Percentiles rank a stretch among this genome's conserved stretches.
Conservation (phyloP, 2,797 vertebrate species). For the Myotis planiceps region DNA sequence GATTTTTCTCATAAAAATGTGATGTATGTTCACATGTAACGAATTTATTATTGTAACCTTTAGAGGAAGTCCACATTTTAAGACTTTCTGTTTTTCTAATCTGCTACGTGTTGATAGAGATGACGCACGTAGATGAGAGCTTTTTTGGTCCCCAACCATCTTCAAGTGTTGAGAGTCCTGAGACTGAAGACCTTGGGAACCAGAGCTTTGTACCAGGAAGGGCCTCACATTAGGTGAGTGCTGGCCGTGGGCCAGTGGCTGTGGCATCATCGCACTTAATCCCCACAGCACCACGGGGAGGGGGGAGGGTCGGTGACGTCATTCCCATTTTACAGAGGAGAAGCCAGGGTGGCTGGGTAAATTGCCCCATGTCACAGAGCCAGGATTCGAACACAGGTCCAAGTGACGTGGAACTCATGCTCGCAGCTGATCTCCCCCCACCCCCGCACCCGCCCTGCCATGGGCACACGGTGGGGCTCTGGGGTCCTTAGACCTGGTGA, state of each 20-base stretch:
- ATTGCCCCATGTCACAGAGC: not conserved
- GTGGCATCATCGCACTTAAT: not conserved
- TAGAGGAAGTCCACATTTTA: not conserved
- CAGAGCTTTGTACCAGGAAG: not conserved
- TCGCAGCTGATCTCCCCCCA: not conserved
- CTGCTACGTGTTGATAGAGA: not conserved
- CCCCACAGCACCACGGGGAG: not conserved
- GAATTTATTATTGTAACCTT: not conserved
- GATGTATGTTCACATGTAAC: not conserved
- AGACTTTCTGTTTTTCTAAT: not conserved
- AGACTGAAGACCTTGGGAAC: not conserved
- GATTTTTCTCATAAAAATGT: not conserved
- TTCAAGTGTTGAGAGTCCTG: not conserved
- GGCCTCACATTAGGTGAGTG: not conserved
- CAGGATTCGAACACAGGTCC: not conserved
- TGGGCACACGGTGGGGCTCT: not conserved
- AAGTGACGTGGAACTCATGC: not conserved
- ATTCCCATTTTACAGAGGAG: not conserved
- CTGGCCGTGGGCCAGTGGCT: not conserved
- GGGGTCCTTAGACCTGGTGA: not conserved
- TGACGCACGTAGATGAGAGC: not conserved
- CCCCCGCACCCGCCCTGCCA: not conserved
- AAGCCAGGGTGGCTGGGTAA: not conserved
- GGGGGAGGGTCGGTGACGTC: not conserved
- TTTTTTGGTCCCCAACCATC: not conserved